phyloP scores from a whole-genome alignment of 2,797 vertebrate species.

The Sebastes iracundus region DNA sequence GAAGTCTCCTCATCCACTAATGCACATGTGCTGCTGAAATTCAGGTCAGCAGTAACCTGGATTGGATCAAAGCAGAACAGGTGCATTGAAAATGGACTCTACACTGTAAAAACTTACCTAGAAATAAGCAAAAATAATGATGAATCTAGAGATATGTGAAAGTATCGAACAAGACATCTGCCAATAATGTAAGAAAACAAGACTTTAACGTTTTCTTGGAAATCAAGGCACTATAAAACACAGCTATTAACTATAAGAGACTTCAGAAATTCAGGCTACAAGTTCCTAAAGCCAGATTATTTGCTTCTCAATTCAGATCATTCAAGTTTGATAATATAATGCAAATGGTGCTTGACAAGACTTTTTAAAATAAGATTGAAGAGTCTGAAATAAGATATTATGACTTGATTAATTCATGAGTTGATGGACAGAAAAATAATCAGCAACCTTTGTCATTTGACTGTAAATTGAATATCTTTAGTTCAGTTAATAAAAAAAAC shows the following conservation, averaged over 20 bases:
- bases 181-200: neutral
- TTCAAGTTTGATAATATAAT: neutral
- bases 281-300: neutral
- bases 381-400: neutral
- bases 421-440: neutral
- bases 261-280: neutral
- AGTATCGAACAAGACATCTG: neutral
- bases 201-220: neutral
- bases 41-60: conserved; percentile 21
- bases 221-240: neutral
- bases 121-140: neutral
- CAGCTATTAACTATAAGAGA: too few relatives aligned
- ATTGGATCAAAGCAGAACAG: neutral
- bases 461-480: neutral
- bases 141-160: neutral
- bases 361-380: neutral
- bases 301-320: neutral
- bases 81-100: neutral
- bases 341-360: neutral
- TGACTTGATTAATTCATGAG: neutral
- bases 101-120: neutral
- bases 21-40: conserved; percentile 31
- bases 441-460: neutral
- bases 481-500: neutral
- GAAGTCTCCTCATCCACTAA: conserved; percentile 31